These are phyloP conservation scores for Smutsia temminckii DNA, from an alignment of 2,797 vertebrate genomes.

Conservation along the genomic window DNA sequence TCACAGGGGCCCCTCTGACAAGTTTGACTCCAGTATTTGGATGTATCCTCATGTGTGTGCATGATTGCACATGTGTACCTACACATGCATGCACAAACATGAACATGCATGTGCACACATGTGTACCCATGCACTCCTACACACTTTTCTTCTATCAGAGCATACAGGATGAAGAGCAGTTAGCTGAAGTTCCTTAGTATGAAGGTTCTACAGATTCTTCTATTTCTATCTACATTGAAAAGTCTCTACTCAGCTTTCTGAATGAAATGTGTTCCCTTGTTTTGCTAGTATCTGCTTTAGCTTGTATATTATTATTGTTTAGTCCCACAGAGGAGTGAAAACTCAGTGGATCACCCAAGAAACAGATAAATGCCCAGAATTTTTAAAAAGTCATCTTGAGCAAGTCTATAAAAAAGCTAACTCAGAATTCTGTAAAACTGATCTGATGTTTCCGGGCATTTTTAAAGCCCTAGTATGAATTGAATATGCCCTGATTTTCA, in stretches of 20 bases:
- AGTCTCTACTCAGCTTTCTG: neutral
- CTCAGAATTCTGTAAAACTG: constrained; percentile 3
- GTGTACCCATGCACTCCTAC: neutral
- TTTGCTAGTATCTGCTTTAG: neutral
- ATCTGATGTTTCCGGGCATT: constrained; percentile 30
- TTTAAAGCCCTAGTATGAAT: constrained; percentile 10
- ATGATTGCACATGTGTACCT: neutral
- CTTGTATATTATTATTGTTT: neutral
- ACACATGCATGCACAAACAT: neutral
- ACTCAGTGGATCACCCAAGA: neutral
- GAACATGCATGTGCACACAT: accelerated
- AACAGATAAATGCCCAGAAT: neutral
- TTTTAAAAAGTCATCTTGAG: constrained; percentile 11
- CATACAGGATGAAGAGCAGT: neutral
- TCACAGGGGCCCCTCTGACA: neutral
- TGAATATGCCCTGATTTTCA: constrained; percentile 38
- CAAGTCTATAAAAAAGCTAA: neutral
- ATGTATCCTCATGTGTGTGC: neutral
- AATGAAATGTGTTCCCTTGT: neutral
- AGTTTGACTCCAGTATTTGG: neutral
- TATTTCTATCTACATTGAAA: neutral
- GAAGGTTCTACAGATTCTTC: neutral
- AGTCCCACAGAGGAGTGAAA: neutral
- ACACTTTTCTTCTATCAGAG: neutral
- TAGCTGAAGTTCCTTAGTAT: neutral